A percentile compares a stretch with the other conserved stretches of the same genome.
These are phyloP conservation scores for Salminus brasiliensis DNA, from an alignment of 2,113 vertebrate species.

Conservation along the genomic window DNA sequence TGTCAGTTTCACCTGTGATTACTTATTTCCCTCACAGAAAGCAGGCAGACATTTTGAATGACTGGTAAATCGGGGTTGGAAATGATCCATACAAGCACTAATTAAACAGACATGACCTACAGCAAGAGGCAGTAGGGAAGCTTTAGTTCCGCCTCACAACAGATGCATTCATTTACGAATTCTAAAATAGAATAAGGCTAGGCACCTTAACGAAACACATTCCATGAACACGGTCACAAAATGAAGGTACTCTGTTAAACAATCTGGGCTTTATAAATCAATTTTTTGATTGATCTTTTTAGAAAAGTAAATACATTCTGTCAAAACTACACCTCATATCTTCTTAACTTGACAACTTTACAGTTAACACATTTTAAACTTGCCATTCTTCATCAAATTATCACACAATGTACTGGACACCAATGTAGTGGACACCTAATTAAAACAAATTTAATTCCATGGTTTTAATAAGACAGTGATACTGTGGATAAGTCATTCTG, in stretches of 20 bases:
- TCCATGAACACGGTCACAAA: background rate
- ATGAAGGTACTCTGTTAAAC: background rate
- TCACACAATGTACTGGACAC: too few relatives aligned
- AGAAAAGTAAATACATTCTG: too few relatives aligned
- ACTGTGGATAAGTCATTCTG: too few relatives aligned
- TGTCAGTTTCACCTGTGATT: conserved; percentile 4
- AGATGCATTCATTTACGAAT: background rate
- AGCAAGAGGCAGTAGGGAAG: background rate
- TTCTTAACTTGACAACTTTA: too few relatives aligned
- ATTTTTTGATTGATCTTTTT: background rate
- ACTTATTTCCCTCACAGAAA: background rate
- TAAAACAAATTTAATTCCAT: too few relatives aligned
- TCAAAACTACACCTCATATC: too few relatives aligned
- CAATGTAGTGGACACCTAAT: too few relatives aligned
- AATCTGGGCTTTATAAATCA: background rate
- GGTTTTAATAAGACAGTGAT: too few relatives aligned
- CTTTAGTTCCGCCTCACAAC: background rate
- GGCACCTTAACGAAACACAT: background rate
- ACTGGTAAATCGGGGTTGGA: background rate
- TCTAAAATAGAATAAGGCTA: background rate
- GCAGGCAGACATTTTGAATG: background rate
- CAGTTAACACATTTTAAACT: too few relatives aligned
- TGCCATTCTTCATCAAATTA: too few relatives aligned
- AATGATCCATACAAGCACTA: background rate
- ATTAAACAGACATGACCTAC: background rate